Evolutionary conservation across 1,140 invertebrate genomes (phyloP).

Genomic region (Capitella teleta): DNA sequence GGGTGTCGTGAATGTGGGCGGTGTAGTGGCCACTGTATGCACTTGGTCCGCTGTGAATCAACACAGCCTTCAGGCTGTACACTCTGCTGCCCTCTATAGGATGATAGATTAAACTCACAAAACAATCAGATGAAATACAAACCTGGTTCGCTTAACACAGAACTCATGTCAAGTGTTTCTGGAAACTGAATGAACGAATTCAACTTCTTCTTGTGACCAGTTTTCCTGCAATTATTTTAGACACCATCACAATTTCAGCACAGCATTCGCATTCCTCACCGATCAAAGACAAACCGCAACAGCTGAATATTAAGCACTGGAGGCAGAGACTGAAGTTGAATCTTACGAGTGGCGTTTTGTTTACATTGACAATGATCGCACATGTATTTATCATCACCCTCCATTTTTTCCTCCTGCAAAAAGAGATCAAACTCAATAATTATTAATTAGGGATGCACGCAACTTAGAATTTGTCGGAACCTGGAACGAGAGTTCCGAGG

Average conservation of each 20-base stretch:
- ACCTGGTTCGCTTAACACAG: slow-evolving; percentile 36
- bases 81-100: slow-evolving; percentile 17
- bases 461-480: too few species aligned
- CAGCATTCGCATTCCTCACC: slow-evolving; percentile 29
- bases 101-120: background rate
- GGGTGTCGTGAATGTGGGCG: slow-evolving; percentile 49
- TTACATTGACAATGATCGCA: slow-evolving; percentile 52
- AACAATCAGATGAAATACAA: background rate
- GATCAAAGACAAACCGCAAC: slow-evolving; percentile 57
- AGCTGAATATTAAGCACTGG: slow-evolving; percentile 61
- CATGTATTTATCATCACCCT: slow-evolving; percentile 56
- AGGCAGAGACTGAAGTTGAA: slow-evolving; percentile 51
- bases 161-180: slow-evolving; percentile 55
- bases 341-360: slow-evolving; percentile 53
- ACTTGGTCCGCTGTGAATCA: slow-evolving; percentile 56
- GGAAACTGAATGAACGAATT: slow-evolving; percentile 57
- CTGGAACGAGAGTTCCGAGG: too few species aligned
- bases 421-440: slow-evolving; percentile 7
- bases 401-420: slow-evolving; percentile 49
- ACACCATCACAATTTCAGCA: background rate
- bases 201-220: slow-evolving; percentile 57
- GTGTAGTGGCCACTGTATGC: slow-evolving; percentile 64
- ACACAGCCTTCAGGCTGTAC: slow-evolving; percentile 56
- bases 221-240: slow-evolving; percentile 42
- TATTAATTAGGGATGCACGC: too few species aligned